Evolutionary conservation across 2,888 invertebrate species (phyloP), one percentile per base, ranked within the genome.

Genomic region (Hirtodrosophila histrioides): DNA sequence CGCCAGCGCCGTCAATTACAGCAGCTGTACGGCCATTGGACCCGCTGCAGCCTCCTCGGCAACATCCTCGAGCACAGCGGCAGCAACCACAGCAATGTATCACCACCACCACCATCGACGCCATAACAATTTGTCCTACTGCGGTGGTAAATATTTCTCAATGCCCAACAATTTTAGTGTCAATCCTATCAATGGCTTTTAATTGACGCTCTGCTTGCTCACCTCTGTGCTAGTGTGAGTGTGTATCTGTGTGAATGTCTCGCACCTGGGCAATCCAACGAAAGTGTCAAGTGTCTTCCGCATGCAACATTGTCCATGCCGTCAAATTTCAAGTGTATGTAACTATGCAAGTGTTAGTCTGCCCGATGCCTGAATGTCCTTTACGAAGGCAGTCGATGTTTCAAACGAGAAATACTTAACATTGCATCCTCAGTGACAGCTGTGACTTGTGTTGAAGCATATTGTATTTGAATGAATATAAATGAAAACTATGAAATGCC

Each of bases 51-150:
- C 70, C 37, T 50, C 78, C 36, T 53, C 72, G 7, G 69, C 40
- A 11, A 55, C 71, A 31, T 31, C 31, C 31, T 31, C 31, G 31
- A 46, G 61, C 64, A 62, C 69, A 44, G 58, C 76, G 56, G 69
- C 71, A 58, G 69, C 71, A 56, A 70, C 80, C 54, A 71, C 72
- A 64, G 78, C 78, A 43, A 92, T 92, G 92, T 92, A 92, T 78
- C 89, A 92, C 60, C 91, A 86, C 23, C 81, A 86, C 37, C 81
- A 81, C 35, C 92, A 92, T 71, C 84, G 92, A 63, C 91, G 92
- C 43, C 92, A 92, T 71, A 91, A 90, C 79, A 91, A 91, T 82
- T 78, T 91, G 78, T 90, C 91, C 53, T 92, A 92, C 84, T 92
- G 92, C 73, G 91, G 91, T 83, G 91, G 91, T 91, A 91, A 90